These are phyloP conservation scores for Chironomus striatipennis DNA, from an alignment of 1,140 invertebrate genomes.

Conservation along the genomic window DNA sequence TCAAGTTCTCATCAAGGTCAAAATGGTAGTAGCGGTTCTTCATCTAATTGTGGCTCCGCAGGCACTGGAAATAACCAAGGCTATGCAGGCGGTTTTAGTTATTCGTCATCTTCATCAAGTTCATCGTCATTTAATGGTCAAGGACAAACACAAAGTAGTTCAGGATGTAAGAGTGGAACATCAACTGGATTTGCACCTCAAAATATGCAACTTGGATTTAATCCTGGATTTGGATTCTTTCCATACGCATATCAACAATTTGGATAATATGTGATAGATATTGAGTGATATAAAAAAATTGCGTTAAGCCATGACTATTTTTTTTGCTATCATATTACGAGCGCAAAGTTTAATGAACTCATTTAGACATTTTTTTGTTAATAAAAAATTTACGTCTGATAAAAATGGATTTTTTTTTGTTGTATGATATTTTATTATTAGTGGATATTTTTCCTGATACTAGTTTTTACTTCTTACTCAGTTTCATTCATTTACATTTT, in stretches of 20 bases:
- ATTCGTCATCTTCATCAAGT: background rate
- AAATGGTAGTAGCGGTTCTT: background rate
- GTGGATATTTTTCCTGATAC: too few species aligned
- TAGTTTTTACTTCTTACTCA: too few species aligned
- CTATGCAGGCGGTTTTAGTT: background rate
- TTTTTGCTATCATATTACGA: background rate
- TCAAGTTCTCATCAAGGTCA: background rate
- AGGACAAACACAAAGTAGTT: background rate
- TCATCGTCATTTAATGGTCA: background rate
- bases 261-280: background rate
- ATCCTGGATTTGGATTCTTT: background rate
- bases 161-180: background rate
- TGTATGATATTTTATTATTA: too few species aligned
- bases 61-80: background rate
- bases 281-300: too few species aligned
- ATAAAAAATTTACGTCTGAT: too few species aligned
- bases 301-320: background rate
- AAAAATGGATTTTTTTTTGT: too few species aligned
- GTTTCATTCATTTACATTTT: too few species aligned
- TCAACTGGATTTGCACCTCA: background rate
- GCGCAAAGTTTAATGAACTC: background rate
- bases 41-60: conserved; percentile 7
- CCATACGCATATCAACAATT: background rate
- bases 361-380: background rate
- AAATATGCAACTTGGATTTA: background rate